phyloP scores from a whole-genome alignment of 2,888 invertebrate species.

The Buathra laborator region DNA sequence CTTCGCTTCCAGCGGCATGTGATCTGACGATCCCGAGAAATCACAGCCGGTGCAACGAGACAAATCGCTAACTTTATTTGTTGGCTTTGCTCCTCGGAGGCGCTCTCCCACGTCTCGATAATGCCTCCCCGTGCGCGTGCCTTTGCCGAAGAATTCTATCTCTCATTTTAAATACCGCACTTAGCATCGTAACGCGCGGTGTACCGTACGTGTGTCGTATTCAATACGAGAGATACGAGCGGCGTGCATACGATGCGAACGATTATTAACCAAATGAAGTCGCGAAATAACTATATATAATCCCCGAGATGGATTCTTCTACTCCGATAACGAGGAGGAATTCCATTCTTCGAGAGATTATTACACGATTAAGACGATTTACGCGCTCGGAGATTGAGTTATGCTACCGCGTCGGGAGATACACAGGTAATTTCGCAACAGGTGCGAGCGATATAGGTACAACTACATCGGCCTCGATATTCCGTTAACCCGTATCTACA shows the following conservation, averaged over 20 bases:
- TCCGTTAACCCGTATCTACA: neutral
- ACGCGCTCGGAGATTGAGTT: neutral
- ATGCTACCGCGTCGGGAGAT: neutral
- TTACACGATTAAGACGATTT: slow-evolving; percentile 15
- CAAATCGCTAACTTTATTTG: slow-evolving; percentile 38
- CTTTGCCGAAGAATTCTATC: slow-evolving; percentile 1
- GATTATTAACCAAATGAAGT: neutral
- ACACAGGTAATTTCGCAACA: slow-evolving; percentile 15
- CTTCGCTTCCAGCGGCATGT: slow-evolving; percentile 60
- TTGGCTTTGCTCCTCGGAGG: neutral
- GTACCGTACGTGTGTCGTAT: neutral
- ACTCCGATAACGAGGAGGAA: slow-evolving; percentile 2
- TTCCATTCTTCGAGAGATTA: slow-evolving; percentile 23
- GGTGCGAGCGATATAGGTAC: slow-evolving; percentile 13
- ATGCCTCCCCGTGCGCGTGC: slow-evolving; percentile 11
- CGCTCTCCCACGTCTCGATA: slow-evolving; percentile 5
- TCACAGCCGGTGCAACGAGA: slow-evolving; percentile 51
- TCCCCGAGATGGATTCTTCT: slow-evolving; percentile 10
- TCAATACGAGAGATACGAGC: slow-evolving; percentile 15
- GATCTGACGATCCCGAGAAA: slow-evolving; percentile 62
- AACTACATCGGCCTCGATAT: neutral
- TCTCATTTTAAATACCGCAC: slow-evolving; percentile 9
- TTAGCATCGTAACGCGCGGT: slow-evolving; percentile 5
- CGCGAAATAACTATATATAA: neutral
- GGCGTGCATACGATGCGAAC: neutral